Percentiles rank a stretch among this genome's conserved stretches.
Conservation (phyloP, 30 jellyfish, hydroid and myxozoan species). For the Euphysa ruthae region DNA sequence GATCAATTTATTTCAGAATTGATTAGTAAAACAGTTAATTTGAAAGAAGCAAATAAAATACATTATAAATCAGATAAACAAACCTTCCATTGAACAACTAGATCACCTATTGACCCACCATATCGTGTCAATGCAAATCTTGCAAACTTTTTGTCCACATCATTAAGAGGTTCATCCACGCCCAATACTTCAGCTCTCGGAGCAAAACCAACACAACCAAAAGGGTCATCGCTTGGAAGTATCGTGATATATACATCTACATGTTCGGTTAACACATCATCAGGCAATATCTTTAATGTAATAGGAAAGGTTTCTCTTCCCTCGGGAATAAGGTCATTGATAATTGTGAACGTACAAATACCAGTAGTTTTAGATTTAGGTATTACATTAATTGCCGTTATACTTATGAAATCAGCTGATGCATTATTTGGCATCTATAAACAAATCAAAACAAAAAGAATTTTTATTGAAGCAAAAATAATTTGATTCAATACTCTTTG, state of each 20-base stretch:
- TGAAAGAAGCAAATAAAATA: too few relatives aligned
- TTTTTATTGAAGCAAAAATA: too few relatives aligned
- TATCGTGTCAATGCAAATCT: slow-evolving; percentile 42
- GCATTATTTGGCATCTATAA: background rate
- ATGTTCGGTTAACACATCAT: slow-evolving; percentile 29
- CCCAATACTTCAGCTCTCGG: background rate
- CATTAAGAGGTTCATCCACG: background rate
- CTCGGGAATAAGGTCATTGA: slow-evolving; percentile 74
- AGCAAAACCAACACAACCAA: slow-evolving; percentile 64
- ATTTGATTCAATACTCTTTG: too few relatives aligned
- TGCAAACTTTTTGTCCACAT: background rate
- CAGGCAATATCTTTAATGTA: slow-evolving; percentile 12
- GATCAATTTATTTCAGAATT: too few relatives aligned
- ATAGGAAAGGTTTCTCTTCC: slow-evolving; percentile 52
- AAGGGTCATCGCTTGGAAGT: slow-evolving; percentile 85
- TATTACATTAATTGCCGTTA: background rate
- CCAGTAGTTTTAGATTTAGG: background rate
- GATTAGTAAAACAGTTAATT: too few relatives aligned
- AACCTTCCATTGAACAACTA: slow-evolving; percentile 63
- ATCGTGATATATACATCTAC: slow-evolving; percentile 48
- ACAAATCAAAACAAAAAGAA: background rate
- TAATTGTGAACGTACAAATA: slow-evolving; percentile 40
- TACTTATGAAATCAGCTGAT: slow-evolving; percentile 4
- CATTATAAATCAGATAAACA: too few relatives aligned
- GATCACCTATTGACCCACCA: slow-evolving; percentile 59